These are phyloP conservation scores for Crossaster papposus DNA, from an alignment of 53 echinoderm and acorn worm genomes.

Conservation along the genomic window DNA sequence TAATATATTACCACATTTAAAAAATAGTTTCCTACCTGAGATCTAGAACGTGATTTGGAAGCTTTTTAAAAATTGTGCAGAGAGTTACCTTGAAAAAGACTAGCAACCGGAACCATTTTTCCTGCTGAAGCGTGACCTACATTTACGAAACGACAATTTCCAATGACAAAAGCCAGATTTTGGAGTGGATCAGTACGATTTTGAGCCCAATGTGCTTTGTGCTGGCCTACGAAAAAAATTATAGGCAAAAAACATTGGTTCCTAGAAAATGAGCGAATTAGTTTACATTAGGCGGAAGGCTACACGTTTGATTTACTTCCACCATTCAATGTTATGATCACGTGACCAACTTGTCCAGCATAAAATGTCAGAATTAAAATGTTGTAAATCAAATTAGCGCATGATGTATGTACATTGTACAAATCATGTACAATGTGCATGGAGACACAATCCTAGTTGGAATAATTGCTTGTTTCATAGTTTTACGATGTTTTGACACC, in stretches of 20 bases:
- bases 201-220: too few species aligned
- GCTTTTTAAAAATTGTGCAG: not conserved
- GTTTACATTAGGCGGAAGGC: not conserved
- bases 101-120: slow-evolving; percentile 18
- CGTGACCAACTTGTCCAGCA: slow-evolving; percentile 44
- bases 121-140: not conserved
- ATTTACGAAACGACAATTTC: not conserved
- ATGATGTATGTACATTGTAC: not conserved
- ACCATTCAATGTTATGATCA: slow-evolving; percentile 62
- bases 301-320: slow-evolving; percentile 1
- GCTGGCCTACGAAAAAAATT: not conserved
- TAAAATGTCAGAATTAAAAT: too few species aligned
- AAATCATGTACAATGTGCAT: too few species aligned
- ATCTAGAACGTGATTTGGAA: too few species aligned
- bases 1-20: too few species aligned
- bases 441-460: too few species aligned
- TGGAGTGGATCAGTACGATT: too few species aligned
- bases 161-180: too few species aligned
- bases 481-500: too few species aligned
- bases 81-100: not conserved
- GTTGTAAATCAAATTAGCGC: too few species aligned
- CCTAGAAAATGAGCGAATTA: not conserved
- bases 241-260: not conserved
- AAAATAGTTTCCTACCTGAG: too few species aligned
- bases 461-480: too few species aligned